Base-by-base conservation (phyloP, 2,888 invertebrate species). In the Drosophila pegasa region DNA sequence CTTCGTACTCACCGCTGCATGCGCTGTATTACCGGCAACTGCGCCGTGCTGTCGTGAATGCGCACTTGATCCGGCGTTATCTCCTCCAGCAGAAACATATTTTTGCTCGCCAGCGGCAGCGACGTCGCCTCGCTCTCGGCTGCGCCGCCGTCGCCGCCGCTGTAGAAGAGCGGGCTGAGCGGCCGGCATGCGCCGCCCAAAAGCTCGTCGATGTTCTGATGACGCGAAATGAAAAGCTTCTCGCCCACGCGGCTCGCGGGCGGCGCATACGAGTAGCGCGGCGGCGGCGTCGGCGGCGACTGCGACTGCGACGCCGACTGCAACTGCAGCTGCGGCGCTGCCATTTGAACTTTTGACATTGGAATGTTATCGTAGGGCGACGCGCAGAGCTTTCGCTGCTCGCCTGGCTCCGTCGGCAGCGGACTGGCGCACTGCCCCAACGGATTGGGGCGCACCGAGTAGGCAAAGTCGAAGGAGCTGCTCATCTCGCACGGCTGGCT, bases 151-250 rank as follows among this genome's bases (percentile, higher is more conserved):
- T 94, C 56, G 55, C 63, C 50, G 94, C 94, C 56, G 55, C 63
- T 66, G 16, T 78, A 82, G 93, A 94, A 94, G 70, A 95, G 93
- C 12, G 95, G 95, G 90, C 95, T 95, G 81, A 95, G 94, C 69
- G 95, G 91, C 25, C 93, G 93, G 63, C 93, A 93, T 43, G 93
- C 91, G 56, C 93, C 93, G 48, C 97, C 98, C 68, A 98, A 93
- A 90, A 98, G 94, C 89, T 98, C 98, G 90, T 98, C 98, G 80
- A 98, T 97, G 92, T 97, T 96, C 41, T 95, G 95, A 91, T 96
- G 96, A 61, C 95, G 94, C 12, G 97, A 97, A 77, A 97, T 97
- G 91, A 97, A 98, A 58, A 94, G 92, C 59, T 91, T 90, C 52
- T 88, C 89, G 48, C 81, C 87, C 51, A 78, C 74, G 40, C 82